Conservation (phyloP, 1,140 invertebrate genomes). For the Periplaneta americana region DNA sequence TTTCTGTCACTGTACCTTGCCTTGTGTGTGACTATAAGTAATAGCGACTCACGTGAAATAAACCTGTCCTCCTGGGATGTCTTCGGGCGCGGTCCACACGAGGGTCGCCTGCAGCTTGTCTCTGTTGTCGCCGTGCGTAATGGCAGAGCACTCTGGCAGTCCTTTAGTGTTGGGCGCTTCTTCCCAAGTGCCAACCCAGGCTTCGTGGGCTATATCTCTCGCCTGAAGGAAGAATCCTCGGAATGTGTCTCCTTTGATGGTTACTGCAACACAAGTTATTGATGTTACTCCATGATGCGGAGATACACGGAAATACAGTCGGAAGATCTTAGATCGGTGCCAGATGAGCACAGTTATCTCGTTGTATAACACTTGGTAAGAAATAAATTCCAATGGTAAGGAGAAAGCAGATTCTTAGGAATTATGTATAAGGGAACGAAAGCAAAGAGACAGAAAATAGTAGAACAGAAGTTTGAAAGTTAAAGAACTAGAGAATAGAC, state of each 20-base stretch:
- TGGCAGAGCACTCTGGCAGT: constrained; percentile 68
- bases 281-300: no score
- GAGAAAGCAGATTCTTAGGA: no score
- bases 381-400: no score
- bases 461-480: no score
- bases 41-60: constrained; percentile 65
- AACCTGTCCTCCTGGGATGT: constrained; percentile 52
- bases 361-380: no score
- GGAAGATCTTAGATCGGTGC: no score
- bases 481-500: no score
- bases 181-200: constrained; percentile 67
- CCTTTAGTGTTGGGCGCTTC: constrained; percentile 63
- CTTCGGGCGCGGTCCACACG: constrained; percentile 64
- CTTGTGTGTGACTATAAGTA: background rate
- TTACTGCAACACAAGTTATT: background rate
- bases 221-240: constrained; percentile 78
- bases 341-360: no score
- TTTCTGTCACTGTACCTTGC: no score
- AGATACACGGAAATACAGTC: no score
- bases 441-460: no score
- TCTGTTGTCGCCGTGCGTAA: constrained; percentile 71
- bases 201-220: constrained; percentile 56
- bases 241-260: constrained; percentile 39
- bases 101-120: constrained; percentile 65
- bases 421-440: no score